A percentile compares a stretch with the other conserved stretches of the same genome.
These are phyloP conservation scores for Micoletzkya japonica DNA, from an alignment of 2,888 invertebrate genomes.

Conservation along the genomic window DNA sequence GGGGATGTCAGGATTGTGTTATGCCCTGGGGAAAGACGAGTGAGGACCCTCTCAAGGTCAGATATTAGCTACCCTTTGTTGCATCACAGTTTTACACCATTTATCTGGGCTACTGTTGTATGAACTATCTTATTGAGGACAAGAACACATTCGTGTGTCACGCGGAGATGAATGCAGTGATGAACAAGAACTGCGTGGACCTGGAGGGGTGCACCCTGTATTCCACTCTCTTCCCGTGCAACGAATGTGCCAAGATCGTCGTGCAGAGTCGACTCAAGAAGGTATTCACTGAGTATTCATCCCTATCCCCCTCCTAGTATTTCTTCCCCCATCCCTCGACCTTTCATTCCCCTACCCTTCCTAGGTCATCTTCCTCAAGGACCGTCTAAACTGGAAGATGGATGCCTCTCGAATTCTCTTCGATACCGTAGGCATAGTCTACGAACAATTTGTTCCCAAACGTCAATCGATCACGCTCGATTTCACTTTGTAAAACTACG, in stretches of 20 bases:
- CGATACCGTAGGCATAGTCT: slow-evolving; percentile 15
- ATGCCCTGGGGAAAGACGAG: slow-evolving; percentile 85
- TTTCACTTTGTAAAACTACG: slow-evolving; percentile 2
- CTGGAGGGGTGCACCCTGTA: slow-evolving; percentile 82
- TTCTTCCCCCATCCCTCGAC: no score
- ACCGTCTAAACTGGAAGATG: slow-evolving; percentile 24
- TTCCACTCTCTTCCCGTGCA: slow-evolving; percentile 90
- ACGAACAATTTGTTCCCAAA: slow-evolving; percentile 1
- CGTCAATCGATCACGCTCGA: slow-evolving; percentile 9
- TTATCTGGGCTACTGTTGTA: no score
- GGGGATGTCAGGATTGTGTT: slow-evolving; percentile 81
- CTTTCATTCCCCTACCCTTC: no score
- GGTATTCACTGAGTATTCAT: neutral
- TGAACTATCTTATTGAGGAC: slow-evolving; percentile 74
- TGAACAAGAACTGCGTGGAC: slow-evolving; percentile 83
- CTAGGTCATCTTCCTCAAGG: slow-evolving; percentile 17
- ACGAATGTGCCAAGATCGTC: slow-evolving; percentile 94
- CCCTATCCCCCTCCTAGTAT: no score
- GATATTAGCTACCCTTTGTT: neutral
- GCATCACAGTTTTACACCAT: neutral
- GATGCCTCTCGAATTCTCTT: slow-evolving; percentile 21
- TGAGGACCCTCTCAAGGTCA: slow-evolving; percentile 60
- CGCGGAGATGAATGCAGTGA: slow-evolving; percentile 94
- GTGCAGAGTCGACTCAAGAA: slow-evolving; percentile 72
- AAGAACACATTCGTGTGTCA: slow-evolving; percentile 93